phyloP scores from a whole-genome alignment of 2,797 vertebrate genomes.

The Neostethus bicornis region DNA sequence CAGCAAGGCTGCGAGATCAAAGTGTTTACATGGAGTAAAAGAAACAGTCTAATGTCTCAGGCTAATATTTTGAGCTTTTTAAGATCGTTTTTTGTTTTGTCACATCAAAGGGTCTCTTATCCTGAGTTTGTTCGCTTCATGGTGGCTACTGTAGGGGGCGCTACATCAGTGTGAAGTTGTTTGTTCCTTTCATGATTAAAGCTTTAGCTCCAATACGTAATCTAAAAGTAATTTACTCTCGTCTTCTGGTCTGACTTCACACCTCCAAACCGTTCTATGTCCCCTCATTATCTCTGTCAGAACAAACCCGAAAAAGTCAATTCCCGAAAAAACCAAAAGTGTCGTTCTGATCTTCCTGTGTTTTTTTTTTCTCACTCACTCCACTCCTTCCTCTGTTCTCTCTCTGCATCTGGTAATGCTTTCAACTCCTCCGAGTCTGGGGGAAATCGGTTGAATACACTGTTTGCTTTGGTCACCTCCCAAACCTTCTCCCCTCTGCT shows the following conservation, averaged over 20 bases:
- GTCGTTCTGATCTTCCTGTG: neutral
- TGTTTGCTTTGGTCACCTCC: slow-evolving; percentile 67
- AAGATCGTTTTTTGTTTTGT: no score
- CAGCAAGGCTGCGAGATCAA: no score
- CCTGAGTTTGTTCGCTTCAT: no score
- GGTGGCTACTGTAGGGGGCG: no score
- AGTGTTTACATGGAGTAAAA: no score
- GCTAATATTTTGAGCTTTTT: no score
- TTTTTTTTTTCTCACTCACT: slow-evolving; percentile 15
- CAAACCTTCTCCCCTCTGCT: slow-evolving; percentile 53
- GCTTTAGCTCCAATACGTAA: no score
- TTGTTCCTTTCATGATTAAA: no score
- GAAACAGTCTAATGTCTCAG: no score
- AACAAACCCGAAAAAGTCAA: neutral
- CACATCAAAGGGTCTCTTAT: no score
- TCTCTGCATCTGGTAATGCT: slow-evolving; percentile 65
- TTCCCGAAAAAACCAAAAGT: neutral
- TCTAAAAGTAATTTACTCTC: neutral
- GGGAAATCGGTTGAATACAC: slow-evolving; percentile 45
- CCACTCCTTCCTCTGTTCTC: slow-evolving; percentile 3
- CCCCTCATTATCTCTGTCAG: neutral
- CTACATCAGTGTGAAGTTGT: no score
- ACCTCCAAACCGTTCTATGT: neutral
- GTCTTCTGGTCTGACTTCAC: neutral
- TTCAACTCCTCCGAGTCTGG: slow-evolving; percentile 45